Conservation (phyloP, 2,113 vertebrate species). For the Capreolus pygargus region DNA sequence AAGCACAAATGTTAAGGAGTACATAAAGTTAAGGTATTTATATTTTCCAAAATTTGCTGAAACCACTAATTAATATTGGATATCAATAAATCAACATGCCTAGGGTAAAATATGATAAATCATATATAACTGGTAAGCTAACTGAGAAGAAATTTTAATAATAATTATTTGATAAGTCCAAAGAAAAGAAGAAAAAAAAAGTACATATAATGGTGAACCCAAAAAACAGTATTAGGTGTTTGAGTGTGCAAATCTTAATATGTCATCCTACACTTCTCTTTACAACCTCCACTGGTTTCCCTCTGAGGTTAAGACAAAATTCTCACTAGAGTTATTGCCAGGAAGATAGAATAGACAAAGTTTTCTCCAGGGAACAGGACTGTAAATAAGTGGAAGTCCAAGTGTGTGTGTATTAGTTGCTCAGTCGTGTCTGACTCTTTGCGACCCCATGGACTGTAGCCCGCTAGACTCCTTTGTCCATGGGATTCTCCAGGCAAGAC, state of each 20-base stretch:
- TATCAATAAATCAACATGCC: background rate
- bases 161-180: background rate
- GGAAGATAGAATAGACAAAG: background rate
- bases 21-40: background rate
- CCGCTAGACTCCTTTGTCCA: too few relatives aligned
- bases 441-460: too few relatives aligned
- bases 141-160: background rate
- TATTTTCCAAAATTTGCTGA: background rate
- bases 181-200: background rate
- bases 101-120: background rate
- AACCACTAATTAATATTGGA: background rate
- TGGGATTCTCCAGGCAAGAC: too few relatives aligned
- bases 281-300: background rate
- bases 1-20: background rate
- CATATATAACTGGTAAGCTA: background rate
- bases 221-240: background rate
- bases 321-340: background rate
- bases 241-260: background rate
- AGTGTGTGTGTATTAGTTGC: background rate
- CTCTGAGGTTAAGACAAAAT: background rate
- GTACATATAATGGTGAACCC: background rate
- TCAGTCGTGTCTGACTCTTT: too few relatives aligned
- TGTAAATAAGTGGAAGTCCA: background rate
- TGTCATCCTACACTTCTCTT: background rate
- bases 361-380: background rate